Percentiles rank a stretch among this genome's conserved stretches.
These are phyloP conservation scores for Halichoerus grypus DNA, from an alignment of 2,113 vertebrate genomes.

Conservation along the genomic window DNA sequence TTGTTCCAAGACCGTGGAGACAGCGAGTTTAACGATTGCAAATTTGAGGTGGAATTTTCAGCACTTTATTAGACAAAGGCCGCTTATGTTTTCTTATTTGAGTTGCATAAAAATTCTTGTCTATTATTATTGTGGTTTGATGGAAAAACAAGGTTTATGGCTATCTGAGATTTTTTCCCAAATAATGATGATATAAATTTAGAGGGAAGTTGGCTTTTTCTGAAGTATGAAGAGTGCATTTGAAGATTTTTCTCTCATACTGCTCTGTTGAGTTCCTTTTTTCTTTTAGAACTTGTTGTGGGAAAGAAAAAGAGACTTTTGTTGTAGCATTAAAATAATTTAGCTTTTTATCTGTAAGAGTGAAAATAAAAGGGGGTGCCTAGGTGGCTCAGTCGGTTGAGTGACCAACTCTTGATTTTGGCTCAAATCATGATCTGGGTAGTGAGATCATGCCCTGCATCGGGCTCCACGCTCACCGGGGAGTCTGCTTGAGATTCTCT, in stretches of 20 bases:
- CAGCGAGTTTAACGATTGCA: background rate
- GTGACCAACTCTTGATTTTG: too few relatives aligned
- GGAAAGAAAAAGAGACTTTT: background rate
- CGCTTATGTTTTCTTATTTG: background rate
- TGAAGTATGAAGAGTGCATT: background rate
- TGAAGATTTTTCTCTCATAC: background rate
- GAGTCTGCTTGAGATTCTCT: too few relatives aligned
- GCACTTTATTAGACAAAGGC: background rate
- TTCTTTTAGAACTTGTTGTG: background rate
- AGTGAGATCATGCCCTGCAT: too few relatives aligned
- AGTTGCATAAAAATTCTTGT: background rate
- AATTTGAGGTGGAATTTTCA: background rate
- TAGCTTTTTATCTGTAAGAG: background rate
- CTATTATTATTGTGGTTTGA: background rate
- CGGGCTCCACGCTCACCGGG: too few relatives aligned
- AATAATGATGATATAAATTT: conserved; percentile 35
- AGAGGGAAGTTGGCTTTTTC: conserved; percentile 16
- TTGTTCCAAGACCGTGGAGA: background rate
- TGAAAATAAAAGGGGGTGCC: background rate
- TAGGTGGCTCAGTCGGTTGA: background rate
- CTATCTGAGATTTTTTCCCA: background rate
- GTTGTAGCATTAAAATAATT: background rate
- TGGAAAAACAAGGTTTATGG: background rate
- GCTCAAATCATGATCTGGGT: too few relatives aligned
- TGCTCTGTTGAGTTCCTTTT: background rate